Evolutionary conservation across 2,888 invertebrate genomes (phyloP).

Genomic region (Archips crataeganus): DNA sequence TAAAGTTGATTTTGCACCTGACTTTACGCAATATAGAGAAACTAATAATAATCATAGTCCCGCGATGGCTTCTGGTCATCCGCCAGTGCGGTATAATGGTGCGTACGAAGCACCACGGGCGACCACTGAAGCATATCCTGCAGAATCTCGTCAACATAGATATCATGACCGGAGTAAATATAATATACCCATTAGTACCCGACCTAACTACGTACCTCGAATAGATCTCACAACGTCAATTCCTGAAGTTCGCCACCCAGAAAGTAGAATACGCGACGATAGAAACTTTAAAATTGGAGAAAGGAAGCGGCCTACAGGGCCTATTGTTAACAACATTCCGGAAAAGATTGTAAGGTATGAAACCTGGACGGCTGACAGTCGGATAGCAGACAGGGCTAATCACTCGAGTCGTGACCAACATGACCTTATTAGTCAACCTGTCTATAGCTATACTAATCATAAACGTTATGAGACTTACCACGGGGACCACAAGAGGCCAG

Average conservation of each 20-base stretch:
- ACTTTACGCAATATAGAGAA: slow-evolving; percentile 86
- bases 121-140: slow-evolving; percentile 63
- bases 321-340: slow-evolving; percentile 80
- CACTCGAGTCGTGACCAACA: slow-evolving; percentile 74
- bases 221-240: slow-evolving; percentile 78
- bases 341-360: slow-evolving; percentile 80
- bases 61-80: slow-evolving; percentile 56
- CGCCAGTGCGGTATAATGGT: slow-evolving; percentile 69
- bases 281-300: slow-evolving; percentile 76
- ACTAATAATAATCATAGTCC: slow-evolving; percentile 63
- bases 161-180: slow-evolving; percentile 72
- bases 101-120: slow-evolving; percentile 66
- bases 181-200: slow-evolving; percentile 54
- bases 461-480: slow-evolving; percentile 78
- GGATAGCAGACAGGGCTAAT: slow-evolving; percentile 70
- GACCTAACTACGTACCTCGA: slow-evolving; percentile 76
- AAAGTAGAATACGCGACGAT: slow-evolving; percentile 73
- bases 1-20: slow-evolving; percentile 92
- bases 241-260: slow-evolving; percentile 66
- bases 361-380: slow-evolving; percentile 76
- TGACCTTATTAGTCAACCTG: slow-evolving; percentile 76
- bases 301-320: slow-evolving; percentile 74
- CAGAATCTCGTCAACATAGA: slow-evolving; percentile 70
- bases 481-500: slow-evolving; percentile 72
- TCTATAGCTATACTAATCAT: slow-evolving; percentile 77